Base-by-base conservation (phyloP, 1,140 invertebrate species). In the Drosophila dunni region DNA sequence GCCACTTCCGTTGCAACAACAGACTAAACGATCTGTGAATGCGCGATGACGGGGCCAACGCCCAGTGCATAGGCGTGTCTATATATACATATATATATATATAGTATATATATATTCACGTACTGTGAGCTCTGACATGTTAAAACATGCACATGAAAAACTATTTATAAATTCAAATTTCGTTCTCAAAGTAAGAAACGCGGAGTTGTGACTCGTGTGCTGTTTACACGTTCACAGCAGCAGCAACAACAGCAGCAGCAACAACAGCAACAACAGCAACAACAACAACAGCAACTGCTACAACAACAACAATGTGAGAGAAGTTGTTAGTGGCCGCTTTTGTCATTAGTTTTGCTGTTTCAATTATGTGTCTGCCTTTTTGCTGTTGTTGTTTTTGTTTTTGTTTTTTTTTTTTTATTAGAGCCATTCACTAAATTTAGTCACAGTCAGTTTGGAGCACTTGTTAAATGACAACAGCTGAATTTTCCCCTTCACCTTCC, bases 131-230 rank as follows among this genome's bases (percentile, higher is more conserved):
- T 29, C 24, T 42, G 50, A 50, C 66, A 69, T 69, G 66, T 51
- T n/a, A 40, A 24, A 17, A 36, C 36, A 36, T 63, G n/a, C 58
- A 61, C 36, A 51, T 44, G 24, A 29, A 57, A 48, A 67, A 73
- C 29, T 69, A 68, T 74, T 74, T 74, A 75, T 75, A 75, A 75
- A 69, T 75, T 75, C 65, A 75, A 75, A 75, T 57, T 75, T 69
- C 54, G 65, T 75, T 75, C 51, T 58, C 56, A 45, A 58, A 58
- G 20, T 46, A 48, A 38, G 44, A 40, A 42, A 17, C 40, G 54
- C 29, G 17, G 33, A 10, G 11, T 48, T 44, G 11, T 44, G 11
- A 20, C 20, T 50, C 56, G 42, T 68, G 65, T 48, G 64, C 51
- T 56, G 72, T 61, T 63, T 62, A 70, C 66, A 75, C 65, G 65